These are phyloP conservation scores for Ormyrus thymus DNA, from an alignment of 2,888 invertebrate genomes.

Conservation along the genomic window DNA sequence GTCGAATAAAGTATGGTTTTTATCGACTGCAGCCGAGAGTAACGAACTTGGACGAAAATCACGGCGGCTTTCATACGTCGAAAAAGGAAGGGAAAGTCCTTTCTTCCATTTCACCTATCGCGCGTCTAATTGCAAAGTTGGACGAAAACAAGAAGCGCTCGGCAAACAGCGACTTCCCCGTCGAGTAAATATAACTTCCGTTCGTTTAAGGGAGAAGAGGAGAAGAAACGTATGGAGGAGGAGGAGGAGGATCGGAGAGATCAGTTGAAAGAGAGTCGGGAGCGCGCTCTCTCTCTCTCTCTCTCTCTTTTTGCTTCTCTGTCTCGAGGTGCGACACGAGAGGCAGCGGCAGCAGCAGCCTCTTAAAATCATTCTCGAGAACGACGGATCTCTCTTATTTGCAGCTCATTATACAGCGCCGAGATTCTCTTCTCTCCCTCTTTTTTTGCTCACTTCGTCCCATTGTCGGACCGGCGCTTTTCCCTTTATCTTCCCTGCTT, in stretches of 20 bases:
- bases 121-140: constrained; percentile 71
- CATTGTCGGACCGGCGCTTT: constrained; percentile 15
- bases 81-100: constrained; percentile 5
- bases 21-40: constrained; percentile 5
- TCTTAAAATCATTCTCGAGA: constrained; percentile 50
- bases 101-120: constrained; percentile 48
- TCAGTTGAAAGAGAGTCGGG: constrained; percentile 53
- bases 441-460: constrained; percentile 29
- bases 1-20: constrained; percentile 26
- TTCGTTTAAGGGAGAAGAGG: constrained; percentile 60
- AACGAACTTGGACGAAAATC: constrained; percentile 33
- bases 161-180: constrained; percentile 64
- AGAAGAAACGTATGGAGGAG: constrained; percentile 35
- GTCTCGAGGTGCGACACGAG: constrained; percentile 1
- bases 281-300: constrained; percentile 52
- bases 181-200: constrained; percentile 69
- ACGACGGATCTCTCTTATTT: constrained; percentile 65
- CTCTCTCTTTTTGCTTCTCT: neutral
- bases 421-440: constrained; percentile 31
- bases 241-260: neutral
- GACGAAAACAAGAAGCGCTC: constrained; percentile 70
- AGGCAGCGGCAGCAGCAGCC: constrained; percentile 42
- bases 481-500: neutral
- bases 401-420: constrained; percentile 68
- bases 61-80: constrained; percentile 24